phyloP scores from a whole-genome alignment of 1,140 invertebrate genomes.

The Drosophila obscura region DNA sequence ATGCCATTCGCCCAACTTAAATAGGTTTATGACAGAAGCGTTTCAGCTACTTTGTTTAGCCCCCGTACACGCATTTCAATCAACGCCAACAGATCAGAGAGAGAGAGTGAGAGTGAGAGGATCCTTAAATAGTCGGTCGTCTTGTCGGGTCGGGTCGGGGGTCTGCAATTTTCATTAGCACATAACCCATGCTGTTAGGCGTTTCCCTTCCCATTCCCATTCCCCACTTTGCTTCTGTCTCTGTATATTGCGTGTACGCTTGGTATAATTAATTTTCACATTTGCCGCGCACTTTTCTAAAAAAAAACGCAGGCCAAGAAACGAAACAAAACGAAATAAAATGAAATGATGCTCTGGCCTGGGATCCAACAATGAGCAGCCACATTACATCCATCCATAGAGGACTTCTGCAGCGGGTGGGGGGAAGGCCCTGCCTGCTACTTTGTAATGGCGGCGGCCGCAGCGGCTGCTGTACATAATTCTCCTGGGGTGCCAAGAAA shows the following conservation, averaged over 20 bases:
- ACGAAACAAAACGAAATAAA: background rate
- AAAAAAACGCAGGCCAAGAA: constrained; percentile 42
- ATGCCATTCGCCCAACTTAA: constrained; percentile 11
- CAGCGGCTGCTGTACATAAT: constrained; percentile 42
- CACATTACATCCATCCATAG: constrained; percentile 46
- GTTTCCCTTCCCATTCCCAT: background rate
- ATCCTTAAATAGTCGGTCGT: constrained; percentile 54
- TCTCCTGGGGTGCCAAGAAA: constrained; percentile 62
- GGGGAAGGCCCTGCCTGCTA: constrained; percentile 4
- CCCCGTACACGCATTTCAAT: constrained; percentile 38
- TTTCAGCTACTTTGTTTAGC: constrained; percentile 14
- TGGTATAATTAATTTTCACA: constrained; percentile 74
- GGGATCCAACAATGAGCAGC: constrained; percentile 48
- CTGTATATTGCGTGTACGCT: constrained; percentile 28
- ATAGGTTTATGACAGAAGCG: constrained; percentile 43
- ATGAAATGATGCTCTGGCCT: constrained; percentile 23
- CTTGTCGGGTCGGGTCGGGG: constrained; percentile 1
- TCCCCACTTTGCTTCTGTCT: constrained; percentile 7
- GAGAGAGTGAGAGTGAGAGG: background rate
- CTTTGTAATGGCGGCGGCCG: constrained; percentile 38
- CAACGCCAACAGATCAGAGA: constrained; percentile 49
- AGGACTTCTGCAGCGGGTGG: background rate
- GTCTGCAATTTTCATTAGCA: constrained; percentile 28
- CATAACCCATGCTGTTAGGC: constrained; percentile 44
- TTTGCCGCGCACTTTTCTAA: constrained; percentile 53